Evolutionary conservation across 2,113 vertebrate species (phyloP).

Genomic region (Pteropus alecto): DNA sequence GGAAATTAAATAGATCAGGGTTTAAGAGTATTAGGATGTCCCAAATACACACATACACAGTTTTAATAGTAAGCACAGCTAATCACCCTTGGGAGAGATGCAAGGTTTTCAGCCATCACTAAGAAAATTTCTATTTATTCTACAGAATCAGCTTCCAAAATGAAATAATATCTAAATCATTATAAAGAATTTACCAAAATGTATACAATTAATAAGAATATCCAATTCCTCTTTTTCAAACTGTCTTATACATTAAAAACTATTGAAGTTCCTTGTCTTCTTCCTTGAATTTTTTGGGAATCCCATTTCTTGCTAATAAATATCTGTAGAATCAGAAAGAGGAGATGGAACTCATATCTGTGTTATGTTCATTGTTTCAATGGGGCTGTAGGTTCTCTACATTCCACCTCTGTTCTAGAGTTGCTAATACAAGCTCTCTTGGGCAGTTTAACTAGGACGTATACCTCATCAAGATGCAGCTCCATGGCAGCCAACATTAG

Average conservation of each 20-base stretch:
- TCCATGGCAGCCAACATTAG: not conserved
- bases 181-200: not conserved
- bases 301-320: not conserved
- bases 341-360: not conserved
- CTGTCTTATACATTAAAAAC: not conserved
- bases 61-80: not conserved
- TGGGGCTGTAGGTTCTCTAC: not conserved
- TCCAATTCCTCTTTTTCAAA: not conserved
- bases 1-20: too few relatives aligned
- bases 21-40: too few relatives aligned
- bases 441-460: not conserved
- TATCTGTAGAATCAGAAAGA: not conserved
- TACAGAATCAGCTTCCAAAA: not conserved
- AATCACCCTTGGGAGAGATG: not conserved
- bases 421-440: not conserved
- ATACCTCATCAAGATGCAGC: not conserved
- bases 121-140: constrained; percentile 3
- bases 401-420: not conserved
- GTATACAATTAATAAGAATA: not conserved
- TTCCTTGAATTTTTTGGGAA: not conserved
- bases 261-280: not conserved
- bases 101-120: not conserved
- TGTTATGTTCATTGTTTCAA: not conserved
- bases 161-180: not conserved
- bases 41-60: not conserved